Evolutionary conservation across 1,140 invertebrate species (phyloP).

Genomic region (Pogonomyrmex californicus): DNA sequence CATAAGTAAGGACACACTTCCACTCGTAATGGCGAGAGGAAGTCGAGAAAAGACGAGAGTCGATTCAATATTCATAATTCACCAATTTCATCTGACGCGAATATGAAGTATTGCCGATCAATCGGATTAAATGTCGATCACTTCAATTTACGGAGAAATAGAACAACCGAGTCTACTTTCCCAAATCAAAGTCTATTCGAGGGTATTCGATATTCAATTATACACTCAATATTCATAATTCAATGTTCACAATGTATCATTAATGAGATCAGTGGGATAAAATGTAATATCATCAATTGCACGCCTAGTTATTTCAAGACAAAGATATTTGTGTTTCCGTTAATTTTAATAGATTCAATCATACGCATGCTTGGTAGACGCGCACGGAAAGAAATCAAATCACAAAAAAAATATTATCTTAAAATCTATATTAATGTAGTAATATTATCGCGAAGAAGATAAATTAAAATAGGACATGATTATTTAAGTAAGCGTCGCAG

Average conservation of each 20-base stretch:
- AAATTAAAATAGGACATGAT: no score
- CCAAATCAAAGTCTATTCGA: constrained; percentile 10
- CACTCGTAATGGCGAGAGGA: neutral
- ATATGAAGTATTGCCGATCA: constrained; percentile 40
- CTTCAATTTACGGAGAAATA: constrained; percentile 18
- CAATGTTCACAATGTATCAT: neutral
- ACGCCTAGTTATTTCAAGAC: constrained; percentile 14
- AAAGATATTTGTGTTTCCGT: constrained; percentile 7
- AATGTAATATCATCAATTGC: constrained; percentile 14
- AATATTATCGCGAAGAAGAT: no score
- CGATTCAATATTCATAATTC: constrained; percentile 44
- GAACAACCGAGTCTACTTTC: constrained; percentile 27
- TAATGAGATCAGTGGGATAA: constrained; percentile 7
- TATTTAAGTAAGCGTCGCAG: no score
- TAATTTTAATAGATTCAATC: neutral
- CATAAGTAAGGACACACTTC: neutral
- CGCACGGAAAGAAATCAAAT: no score
- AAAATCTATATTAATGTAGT: no score
- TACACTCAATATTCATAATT: neutral
- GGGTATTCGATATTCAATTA: constrained; percentile 27
- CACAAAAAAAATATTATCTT: neutral
- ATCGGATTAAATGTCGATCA: constrained; percentile 56
- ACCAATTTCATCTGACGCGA: constrained; percentile 14
- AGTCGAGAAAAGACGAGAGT: constrained; percentile 1
- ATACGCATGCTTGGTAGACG: neutral